A percentile compares a stretch with the other conserved stretches of the same genome.
Evolutionary conservation across 2,888 invertebrate genomes (phyloP).

Genomic region (Polyommatus iphigenia): DNA sequence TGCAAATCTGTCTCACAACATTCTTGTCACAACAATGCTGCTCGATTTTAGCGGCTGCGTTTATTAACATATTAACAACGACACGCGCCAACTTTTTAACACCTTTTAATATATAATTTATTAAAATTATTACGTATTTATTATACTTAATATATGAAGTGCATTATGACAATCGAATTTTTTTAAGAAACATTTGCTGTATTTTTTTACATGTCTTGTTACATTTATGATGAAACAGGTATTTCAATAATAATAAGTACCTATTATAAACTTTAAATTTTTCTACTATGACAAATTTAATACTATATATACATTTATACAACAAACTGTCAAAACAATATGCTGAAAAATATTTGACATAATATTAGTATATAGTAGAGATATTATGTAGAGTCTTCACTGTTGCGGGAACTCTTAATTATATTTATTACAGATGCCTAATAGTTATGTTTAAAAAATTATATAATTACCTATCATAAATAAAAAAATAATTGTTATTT

Average conservation of each 20-base stretch:
- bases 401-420: background rate
- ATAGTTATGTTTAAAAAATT: background rate
- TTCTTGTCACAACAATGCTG: conserved; percentile 16
- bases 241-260: no score
- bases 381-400: background rate
- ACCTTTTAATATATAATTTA: background rate
- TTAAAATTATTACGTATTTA: background rate
- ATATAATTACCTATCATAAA: background rate
- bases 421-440: background rate
- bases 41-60: background rate
- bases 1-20: conserved; percentile 16
- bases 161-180: background rate
- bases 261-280: no score
- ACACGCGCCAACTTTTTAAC: conserved; percentile 18
- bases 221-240: no score
- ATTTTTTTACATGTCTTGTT: background rate
- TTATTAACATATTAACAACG: conserved; percentile 16
- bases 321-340: no score
- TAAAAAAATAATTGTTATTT: background rate
- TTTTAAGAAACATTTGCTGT: background rate
- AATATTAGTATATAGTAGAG: no score
- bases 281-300: no score
- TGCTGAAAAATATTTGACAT: no score
- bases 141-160: background rate
- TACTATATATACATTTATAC: no score